These are phyloP conservation scores for Cantharis rustica DNA, from an alignment of 2,888 invertebrate genomes.

Conservation along the genomic window DNA sequence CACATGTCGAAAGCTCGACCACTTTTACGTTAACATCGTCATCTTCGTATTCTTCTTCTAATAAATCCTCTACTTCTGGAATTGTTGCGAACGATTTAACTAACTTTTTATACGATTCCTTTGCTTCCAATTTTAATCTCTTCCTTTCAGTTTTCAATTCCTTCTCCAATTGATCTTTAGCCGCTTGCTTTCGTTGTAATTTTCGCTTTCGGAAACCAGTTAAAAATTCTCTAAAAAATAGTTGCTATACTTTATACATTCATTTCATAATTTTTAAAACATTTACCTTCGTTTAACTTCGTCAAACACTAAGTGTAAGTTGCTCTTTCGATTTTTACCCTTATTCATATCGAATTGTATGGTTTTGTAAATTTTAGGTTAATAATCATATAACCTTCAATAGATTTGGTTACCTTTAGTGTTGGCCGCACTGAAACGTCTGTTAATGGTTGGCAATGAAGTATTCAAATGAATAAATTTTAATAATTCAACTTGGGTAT, in stretches of 20 bases:
- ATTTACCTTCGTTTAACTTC: constrained; percentile 64
- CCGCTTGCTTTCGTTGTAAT: constrained; percentile 74
- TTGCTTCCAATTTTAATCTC: constrained; percentile 74
- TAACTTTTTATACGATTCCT: constrained; percentile 73
- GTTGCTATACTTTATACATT: neutral
- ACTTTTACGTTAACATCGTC: constrained; percentile 80
- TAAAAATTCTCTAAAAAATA: constrained; percentile 72
- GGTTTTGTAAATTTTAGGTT: neutral
- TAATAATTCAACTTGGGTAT: neutral
- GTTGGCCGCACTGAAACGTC: neutral
- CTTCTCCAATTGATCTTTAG: constrained; percentile 71
- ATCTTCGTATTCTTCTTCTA: constrained; percentile 75
- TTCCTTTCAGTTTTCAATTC: constrained; percentile 77
- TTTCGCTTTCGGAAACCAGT: constrained; percentile 84
- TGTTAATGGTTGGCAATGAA: neutral
- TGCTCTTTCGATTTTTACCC: constrained; percentile 56
- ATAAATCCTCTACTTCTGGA: constrained; percentile 70
- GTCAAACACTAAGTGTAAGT: constrained; percentile 64
- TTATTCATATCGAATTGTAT: neutral
- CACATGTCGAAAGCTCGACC: constrained; percentile 72
- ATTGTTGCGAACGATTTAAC: constrained; percentile 73
- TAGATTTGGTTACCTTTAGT: neutral
- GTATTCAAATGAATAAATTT: neutral
- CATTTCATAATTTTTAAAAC: neutral
- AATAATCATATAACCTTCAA: neutral